Evolutionary conservation across 2,797 vertebrate genomes (phyloP).

Genomic region (Girardinus metallicus): DNA sequence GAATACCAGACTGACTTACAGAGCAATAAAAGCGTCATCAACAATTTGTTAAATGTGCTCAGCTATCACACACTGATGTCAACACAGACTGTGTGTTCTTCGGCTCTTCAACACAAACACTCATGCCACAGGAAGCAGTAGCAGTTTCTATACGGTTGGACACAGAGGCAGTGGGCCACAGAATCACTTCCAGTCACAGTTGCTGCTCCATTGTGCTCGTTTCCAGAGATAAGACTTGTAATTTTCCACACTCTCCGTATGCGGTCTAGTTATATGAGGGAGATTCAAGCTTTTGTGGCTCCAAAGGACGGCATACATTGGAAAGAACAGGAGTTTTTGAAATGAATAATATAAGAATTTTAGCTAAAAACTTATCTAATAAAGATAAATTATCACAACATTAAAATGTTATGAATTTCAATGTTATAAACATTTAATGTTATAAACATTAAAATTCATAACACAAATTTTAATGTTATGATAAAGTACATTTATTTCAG

Average conservation of each 20-base stretch:
- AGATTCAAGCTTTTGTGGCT: background rate
- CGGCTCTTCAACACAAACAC: conserved; percentile 3
- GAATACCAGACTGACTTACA: conserved; percentile 44
- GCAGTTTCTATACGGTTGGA: conserved; percentile 24
- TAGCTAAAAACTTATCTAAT: too few relatives aligned
- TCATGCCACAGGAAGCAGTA: conserved; percentile 27
- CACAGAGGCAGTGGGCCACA: conserved; percentile 11
- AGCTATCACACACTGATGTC: conserved; percentile 47
- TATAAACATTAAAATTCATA: too few relatives aligned
- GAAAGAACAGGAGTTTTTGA: too few relatives aligned
- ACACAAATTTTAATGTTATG: background rate
- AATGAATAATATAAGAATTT: too few relatives aligned
- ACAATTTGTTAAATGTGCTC: conserved; percentile 41
- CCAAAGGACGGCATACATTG: background rate
- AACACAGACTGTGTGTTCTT: conserved; percentile 25
- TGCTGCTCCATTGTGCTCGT: conserved; percentile 22
- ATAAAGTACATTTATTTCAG: background rate
- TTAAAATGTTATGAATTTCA: too few relatives aligned
- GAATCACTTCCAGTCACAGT: conserved; percentile 49
- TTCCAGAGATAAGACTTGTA: conserved; percentile 48
- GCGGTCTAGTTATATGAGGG: background rate
- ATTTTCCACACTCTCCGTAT: conserved; percentile 41
- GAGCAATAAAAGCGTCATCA: conserved; percentile 35
- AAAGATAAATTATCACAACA: too few relatives aligned
- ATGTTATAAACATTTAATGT: too few relatives aligned